Evolutionary conservation across 2,888 invertebrate genomes (phyloP), one percentile per base, ranked within the genome.

Genomic region (Parnassius mnemosyne): DNA sequence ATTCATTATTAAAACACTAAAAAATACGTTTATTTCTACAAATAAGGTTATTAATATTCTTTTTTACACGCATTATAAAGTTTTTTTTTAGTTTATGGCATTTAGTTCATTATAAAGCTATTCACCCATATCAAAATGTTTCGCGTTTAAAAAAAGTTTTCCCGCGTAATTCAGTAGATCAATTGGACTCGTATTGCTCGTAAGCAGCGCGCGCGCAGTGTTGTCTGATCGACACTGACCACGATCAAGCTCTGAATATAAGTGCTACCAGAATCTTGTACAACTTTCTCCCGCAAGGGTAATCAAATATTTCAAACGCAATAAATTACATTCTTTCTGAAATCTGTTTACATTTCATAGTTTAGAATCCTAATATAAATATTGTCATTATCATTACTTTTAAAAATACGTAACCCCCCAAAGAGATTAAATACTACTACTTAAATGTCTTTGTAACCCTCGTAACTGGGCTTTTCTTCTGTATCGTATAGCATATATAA

Each of bases 151-250:
- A 16, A 46, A 12, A 46, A 46, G n/a, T 11, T 53, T 53, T 87
- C 79, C 77, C 87, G 88, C 85, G 83, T 71, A 66, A 71, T 71
- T 75, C 74, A 60, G 65, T 25, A 54, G 50, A 50, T 57, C 13
- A 50, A 25, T 72, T 68, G 65, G 74, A 69, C 77, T 75, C 85
- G 83, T 84, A 74, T 76, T 81, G 66, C 41, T 53, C 11, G 69
- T 64, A 68, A 74, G 72, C 73, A 67, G 79, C 84, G 83, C 85
- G 75, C 79, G 86, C 84, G 81, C 83, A 74, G 68, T 73, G 76
- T 71, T 47, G 50, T 75, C 72, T 64, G 68, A 63, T 64, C 68
- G 70, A 65, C 69, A 80, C 80, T 80, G 81, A 65, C 73, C 62
- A 58, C 46, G 54, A 55, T 58, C 58, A 51, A 52, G 63, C 67